Percentiles rank a stretch among this genome's conserved stretches.
These are phyloP conservation scores for Heterohyrax brucei DNA, from an alignment of 2,797 vertebrate genomes.

Conservation along the genomic window DNA sequence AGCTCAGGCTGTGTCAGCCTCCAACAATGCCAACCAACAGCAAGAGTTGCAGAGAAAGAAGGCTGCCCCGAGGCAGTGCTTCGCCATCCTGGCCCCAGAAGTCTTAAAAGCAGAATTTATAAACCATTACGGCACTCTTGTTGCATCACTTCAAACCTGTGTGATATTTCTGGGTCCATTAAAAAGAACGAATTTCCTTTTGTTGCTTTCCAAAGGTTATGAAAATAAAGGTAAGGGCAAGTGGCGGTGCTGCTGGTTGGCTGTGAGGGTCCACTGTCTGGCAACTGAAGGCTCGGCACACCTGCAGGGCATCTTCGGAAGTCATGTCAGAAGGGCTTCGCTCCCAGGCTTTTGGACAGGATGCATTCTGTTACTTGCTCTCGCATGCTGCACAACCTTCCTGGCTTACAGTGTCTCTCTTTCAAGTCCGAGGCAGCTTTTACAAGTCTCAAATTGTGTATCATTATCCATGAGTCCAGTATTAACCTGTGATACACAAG, in stretches of 20 bases:
- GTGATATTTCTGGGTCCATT: constrained; percentile 9
- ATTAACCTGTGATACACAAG: constrained; percentile 84
- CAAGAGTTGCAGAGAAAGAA: constrained; percentile 70
- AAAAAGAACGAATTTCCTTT: constrained; percentile 76
- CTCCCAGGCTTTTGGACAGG: constrained; percentile 44
- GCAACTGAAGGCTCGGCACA: not conserved
- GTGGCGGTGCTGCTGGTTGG: not conserved
- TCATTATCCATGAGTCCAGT: constrained; percentile 83
- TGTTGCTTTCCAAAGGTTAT: constrained; percentile 31
- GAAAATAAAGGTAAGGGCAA: not conserved
- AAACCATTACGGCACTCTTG: constrained; percentile 81
- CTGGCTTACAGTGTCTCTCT: constrained; percentile 82
- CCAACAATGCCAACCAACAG: constrained; percentile 79
- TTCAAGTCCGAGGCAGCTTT: constrained; percentile 85
- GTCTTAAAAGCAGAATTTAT: constrained; percentile 78
- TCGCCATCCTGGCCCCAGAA: constrained; percentile 73
- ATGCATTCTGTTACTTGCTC: constrained; percentile 66
- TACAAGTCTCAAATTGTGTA: constrained; percentile 87
- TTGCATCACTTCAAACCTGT: constrained; percentile 76
- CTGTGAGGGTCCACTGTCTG: not conserved
- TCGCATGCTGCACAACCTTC: constrained; percentile 73
- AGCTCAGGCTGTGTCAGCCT: constrained; percentile 78
- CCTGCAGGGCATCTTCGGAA: not conserved
- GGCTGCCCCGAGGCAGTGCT: constrained; percentile 68
- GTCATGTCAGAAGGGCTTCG: constrained; percentile 19